Evolutionary conservation across 2,888 invertebrate species (phyloP), one percentile per base, ranked within the genome.

Genomic region (Stenichneumon culpator): DNA sequence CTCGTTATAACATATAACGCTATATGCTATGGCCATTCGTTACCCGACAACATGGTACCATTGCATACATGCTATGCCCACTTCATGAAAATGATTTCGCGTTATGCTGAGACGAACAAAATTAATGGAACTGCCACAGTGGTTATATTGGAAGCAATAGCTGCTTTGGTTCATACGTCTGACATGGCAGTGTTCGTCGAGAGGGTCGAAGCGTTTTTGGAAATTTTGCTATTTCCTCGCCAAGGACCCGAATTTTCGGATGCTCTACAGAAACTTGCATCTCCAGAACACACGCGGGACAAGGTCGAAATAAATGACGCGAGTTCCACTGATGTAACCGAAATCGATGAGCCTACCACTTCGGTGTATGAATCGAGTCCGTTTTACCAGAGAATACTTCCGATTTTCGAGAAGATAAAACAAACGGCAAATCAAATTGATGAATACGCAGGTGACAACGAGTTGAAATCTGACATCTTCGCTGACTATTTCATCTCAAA

Each of bases 21-120:
- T n/a, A 77, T 77, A 22, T 25, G 1, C 22, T 73, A 14, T 36
- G 47, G n/a, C 1, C 5, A 52, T 14, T 2, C 57, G 19, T 11
- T 73, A 3, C 2, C 63, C 19, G 39, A 74, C 5, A n/a, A 25
- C 3, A 39, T 81, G 22, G 57, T 81, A 39, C 75, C 54, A 3
- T 9, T 81, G 22, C 74, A 81, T 65, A 16, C n/a, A 32, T 80
- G 28, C 22, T 80, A 63, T 63, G 39, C 82, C 6, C 67, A 82
- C 47, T 72, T 83, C 32, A 79, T 86, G 54, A 74, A 72, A 52
- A 79, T 82, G 75, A 47, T 79, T 72, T 77, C 81, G 11, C 63
- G 72, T 25, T 70, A 28, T 63, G 39, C 60, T n/a, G 11, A 79
- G 3, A 16, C 47, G 1, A 72, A 60, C 2, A 68, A 79, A 32